These are phyloP conservation scores for Aulostomus chinensis DNA, from an alignment of 2,797 vertebrate species.

Conservation along the genomic window DNA sequence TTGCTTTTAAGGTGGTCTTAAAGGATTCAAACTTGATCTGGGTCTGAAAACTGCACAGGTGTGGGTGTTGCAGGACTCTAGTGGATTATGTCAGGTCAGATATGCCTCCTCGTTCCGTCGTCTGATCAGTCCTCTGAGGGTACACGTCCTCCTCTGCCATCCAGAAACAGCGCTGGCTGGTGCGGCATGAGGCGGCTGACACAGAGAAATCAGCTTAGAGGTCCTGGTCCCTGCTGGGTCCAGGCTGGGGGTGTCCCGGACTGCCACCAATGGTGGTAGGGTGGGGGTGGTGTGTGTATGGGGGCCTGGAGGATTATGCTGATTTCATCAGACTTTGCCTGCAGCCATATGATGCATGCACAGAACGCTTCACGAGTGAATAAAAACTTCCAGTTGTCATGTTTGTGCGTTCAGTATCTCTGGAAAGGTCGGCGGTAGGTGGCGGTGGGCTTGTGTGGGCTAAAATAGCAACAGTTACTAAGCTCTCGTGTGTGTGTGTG, in stretches of 20 bases:
- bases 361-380: no score
- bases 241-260: conserved; percentile 64
- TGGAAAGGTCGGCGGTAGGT: conserved; percentile 26
- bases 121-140: conserved; percentile 4
- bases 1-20: conserved; percentile 66
- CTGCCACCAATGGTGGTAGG: conserved; percentile 72
- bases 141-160: conserved; percentile 7
- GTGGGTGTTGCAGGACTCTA: neutral
- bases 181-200: conserved; percentile 72
- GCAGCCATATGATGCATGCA: conserved; percentile 24
- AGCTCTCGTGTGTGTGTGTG: conserved; percentile 28
- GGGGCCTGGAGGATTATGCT: conserved; percentile 62
- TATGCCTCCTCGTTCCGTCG: neutral
- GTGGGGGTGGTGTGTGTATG: no score
- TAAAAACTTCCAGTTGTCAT: conserved; percentile 1
- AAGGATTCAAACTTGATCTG: conserved; percentile 7
- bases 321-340: conserved; percentile 59
- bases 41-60: conserved; percentile 10
- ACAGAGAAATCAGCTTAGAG: conserved; percentile 82
- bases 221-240: conserved; percentile 58
- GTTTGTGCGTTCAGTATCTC: neutral
- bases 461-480: conserved; percentile 72
- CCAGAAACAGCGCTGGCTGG: conserved; percentile 51
- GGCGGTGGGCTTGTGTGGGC: conserved; percentile 36
- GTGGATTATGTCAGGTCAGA: neutral